Conservation (phyloP, 2,113 vertebrate genomes). For the Peromyscus californicus region DNA sequence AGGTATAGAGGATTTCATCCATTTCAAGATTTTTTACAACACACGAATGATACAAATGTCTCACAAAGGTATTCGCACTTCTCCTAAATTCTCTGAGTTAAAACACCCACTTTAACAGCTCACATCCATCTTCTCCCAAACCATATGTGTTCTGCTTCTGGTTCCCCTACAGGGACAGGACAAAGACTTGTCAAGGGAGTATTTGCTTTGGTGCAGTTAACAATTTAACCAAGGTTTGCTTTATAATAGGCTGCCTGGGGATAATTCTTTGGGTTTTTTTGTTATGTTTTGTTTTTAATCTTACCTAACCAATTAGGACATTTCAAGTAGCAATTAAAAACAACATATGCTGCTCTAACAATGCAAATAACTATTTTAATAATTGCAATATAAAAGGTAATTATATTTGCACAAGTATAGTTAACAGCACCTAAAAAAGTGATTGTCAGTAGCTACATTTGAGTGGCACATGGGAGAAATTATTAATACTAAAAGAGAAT, state of each 20-base stretch:
- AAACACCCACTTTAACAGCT: neutral
- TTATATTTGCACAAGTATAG: neutral
- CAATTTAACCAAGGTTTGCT: neutral
- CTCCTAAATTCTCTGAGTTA: neutral
- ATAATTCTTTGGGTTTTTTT: neutral
- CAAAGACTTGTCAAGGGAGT: neutral
- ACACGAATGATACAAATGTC: neutral
- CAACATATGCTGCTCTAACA: neutral
- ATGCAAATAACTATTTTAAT: neutral
- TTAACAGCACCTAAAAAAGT: neutral
- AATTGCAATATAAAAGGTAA: neutral
- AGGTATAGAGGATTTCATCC: neutral
- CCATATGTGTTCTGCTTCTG: neutral
- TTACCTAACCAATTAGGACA: neutral
- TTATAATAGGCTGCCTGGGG: neutral
- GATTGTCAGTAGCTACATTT: neutral
- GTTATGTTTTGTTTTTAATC: neutral
- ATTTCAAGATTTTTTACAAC: neutral
- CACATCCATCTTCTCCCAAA: neutral
- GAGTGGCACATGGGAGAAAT: neutral
- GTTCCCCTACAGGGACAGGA: neutral
- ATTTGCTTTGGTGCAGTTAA: neutral
- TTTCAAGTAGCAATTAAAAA: conserved; percentile 41
- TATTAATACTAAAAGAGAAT: neutral
- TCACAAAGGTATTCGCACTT: neutral